Percentiles rank a stretch among this genome's conserved stretches.
These are phyloP conservation scores for Euwallacea similis DNA, from an alignment of 1,140 invertebrate species.

Conservation along the genomic window DNA sequence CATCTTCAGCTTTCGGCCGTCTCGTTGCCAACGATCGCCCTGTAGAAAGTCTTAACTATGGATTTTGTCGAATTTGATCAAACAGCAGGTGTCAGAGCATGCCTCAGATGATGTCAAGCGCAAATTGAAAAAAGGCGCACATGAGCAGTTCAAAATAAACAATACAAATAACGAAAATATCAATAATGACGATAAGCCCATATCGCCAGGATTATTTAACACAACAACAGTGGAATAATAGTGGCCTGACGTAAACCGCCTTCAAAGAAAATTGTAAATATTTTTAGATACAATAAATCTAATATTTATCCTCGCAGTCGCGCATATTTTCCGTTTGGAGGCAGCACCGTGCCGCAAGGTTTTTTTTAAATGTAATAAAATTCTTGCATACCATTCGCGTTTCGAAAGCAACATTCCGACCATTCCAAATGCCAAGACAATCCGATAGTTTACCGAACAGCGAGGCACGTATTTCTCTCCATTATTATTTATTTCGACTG, in stretches of 20 bases:
- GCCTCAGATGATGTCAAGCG: too few species aligned
- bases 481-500: too few species aligned
- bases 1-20: too few species aligned
- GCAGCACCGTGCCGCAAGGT: constrained; percentile 45
- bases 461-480: too few species aligned
- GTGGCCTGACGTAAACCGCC: constrained; percentile 43
- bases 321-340: constrained; percentile 49
- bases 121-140: too few species aligned
- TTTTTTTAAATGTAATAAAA: constrained; percentile 44
- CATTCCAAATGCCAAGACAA: constrained; percentile 10
- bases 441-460: background rate
- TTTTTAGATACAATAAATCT: constrained; percentile 52
- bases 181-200: background rate
- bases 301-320: constrained; percentile 47
- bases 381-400: constrained; percentile 39
- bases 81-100: too few species aligned
- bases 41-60: too few species aligned
- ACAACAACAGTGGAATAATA: background rate
- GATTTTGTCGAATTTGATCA: too few species aligned
- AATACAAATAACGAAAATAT: too few species aligned
- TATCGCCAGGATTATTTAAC: background rate
- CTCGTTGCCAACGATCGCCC: too few species aligned
- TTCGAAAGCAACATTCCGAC: constrained; percentile 33
- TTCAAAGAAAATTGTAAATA: constrained; percentile 51
- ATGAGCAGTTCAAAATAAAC: too few species aligned